Evolutionary conservation across 2,797 vertebrate species (phyloP).

Genomic region (Anabacerthia variegaticeps): DNA sequence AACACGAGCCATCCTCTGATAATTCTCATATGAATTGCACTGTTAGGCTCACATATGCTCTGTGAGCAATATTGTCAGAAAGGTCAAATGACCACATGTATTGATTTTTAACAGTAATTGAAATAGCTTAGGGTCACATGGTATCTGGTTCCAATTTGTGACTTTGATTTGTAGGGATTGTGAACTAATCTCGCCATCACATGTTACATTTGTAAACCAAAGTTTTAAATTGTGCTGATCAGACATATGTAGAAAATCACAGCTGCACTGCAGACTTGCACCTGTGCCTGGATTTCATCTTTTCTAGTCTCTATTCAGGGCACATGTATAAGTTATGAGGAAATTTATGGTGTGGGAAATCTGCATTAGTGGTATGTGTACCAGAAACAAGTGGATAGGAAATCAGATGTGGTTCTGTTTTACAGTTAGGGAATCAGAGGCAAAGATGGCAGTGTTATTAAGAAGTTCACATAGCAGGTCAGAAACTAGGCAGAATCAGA

Average conservation of each 20-base stretch:
- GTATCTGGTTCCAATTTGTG: conserved; percentile 53
- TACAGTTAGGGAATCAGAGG: not conserved
- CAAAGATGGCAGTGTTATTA: not conserved
- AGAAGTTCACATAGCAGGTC: not conserved
- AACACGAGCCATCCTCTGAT: not conserved
- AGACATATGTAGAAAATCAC: conserved; percentile 22
- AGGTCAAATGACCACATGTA: not conserved
- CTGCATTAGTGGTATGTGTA: not conserved
- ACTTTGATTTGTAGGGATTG: conserved; percentile 55
- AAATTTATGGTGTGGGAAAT: conserved; percentile 25
- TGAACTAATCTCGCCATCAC: conserved; percentile 41
- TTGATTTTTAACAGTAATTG: conserved; percentile 45
- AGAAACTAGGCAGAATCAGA: not conserved
- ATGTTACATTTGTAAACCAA: conserved; percentile 46
- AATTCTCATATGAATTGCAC: not conserved
- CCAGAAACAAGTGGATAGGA: not conserved
- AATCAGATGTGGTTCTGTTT: not conserved
- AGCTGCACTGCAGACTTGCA: conserved; percentile 43
- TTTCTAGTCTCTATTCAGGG: not conserved
- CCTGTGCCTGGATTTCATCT: conserved; percentile 44
- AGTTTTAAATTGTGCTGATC: conserved; percentile 46
- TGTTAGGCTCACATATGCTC: not conserved
- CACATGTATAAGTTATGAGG: not conserved
- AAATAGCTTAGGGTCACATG: conserved; percentile 11
- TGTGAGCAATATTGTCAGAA: not conserved